Evolutionary conservation across 2,113 vertebrate genomes (phyloP), one percentile per base, ranked within the genome.

Genomic region (Dasypus novemcinctus): DNA sequence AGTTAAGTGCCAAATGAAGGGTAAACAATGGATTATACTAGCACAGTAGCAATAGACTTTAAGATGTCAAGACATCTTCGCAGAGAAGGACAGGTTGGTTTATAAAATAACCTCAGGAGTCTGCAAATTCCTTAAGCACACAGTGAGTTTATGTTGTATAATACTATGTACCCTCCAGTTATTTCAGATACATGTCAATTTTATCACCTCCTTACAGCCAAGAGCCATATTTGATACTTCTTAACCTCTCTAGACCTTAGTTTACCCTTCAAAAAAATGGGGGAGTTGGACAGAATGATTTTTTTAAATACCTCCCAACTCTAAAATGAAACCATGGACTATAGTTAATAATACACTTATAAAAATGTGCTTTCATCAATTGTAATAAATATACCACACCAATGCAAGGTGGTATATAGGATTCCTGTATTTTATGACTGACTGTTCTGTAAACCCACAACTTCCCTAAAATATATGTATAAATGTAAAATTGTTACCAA

Each of bases 111-210:
- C 49, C 57, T 80, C 17, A 43, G 41, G 46, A 38, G 23, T 91
- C 54, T 80, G 6, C 0, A 12, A 25, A 0, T 15, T 29, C 63
- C 11, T 59, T 5, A 4, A 0, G 29, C 1, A 2, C 29, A 7
- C 66, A 0, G 9, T 7, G 29, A 23, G 61, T 36, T 25, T 33
- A 1, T 0, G 0, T 3, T 38, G 1, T 23, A 0, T 1, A 12
- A 33, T 33, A 1, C 54, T 6, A 1, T 0, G 36, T 33, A 5
- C 29, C 92, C 57, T 29, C n/a, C 43, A 12, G 21, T 49, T 5
- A 20, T 1, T 23, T 13, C n/a, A 17, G 78, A 20, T 49, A 0
- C 0, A 0, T 1, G 21, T 33, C 4, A 0, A 25, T 11, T 46
- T 52, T 18, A 2, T 63, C 43, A 23, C 41, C 59, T 18, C 41